Percentiles rank a stretch among this genome's conserved stretches.
Evolutionary conservation across 2,888 invertebrate species (phyloP).

Genomic region (Gerris lacustris): DNA sequence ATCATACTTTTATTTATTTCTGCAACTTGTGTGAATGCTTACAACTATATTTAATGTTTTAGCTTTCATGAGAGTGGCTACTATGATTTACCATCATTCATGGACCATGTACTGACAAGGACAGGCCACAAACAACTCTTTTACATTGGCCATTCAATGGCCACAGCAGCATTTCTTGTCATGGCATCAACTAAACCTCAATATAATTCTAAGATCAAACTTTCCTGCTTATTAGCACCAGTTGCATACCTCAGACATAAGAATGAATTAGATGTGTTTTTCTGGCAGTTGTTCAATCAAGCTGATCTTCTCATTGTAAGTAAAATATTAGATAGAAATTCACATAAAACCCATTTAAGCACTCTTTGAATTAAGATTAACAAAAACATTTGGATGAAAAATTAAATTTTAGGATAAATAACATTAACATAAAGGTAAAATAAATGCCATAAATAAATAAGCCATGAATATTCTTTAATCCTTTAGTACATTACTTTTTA

Average conservation of each 20-base stretch:
- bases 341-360: neutral
- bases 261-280: neutral
- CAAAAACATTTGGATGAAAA: no score
- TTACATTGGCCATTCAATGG: conserved; percentile 86
- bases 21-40: no score
- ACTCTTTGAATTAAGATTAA: neutral
- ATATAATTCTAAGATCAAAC: conserved; percentile 50
- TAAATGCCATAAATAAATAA: no score
- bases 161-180: conserved; percentile 60
- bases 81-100: conserved; percentile 70
- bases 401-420: no score
- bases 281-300: neutral
- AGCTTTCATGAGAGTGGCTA: conserved; percentile 62
- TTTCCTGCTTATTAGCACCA: conserved; percentile 50
- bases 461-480: no score
- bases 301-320: neutral
- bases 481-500: no score
- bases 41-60: neutral
- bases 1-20: no score
- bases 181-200: conserved; percentile 53
- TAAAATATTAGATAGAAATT: neutral
- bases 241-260: conserved; percentile 38
- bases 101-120: conserved; percentile 50
- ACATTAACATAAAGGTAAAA: no score
- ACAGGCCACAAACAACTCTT: conserved; percentile 45